Conservation (phyloP, 2,888 invertebrate genomes). For the Willowsia nigromaculata region DNA sequence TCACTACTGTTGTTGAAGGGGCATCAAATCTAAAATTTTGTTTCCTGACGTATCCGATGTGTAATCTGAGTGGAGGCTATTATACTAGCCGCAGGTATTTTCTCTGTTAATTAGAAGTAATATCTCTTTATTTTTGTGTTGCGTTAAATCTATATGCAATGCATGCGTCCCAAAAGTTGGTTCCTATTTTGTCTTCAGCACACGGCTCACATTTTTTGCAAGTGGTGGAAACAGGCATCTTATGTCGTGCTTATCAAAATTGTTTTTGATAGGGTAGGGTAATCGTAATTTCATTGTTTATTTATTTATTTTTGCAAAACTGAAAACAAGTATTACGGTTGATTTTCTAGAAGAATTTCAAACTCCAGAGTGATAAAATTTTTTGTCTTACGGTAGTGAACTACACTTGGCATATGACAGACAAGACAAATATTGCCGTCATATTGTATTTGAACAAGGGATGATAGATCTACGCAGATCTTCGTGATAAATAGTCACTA, state of each 20-base stretch:
- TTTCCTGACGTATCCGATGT: constrained; percentile 14
- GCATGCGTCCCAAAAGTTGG: background rate
- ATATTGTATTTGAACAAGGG: too few relatives aligned
- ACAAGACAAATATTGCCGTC: too few relatives aligned
- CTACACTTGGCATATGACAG: too few relatives aligned
- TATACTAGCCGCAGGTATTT: constrained; percentile 46
- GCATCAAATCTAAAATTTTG: background rate
- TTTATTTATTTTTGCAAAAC: background rate
- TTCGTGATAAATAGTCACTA: background rate
- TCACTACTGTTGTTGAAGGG: background rate
- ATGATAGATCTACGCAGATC: background rate
- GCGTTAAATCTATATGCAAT: background rate
- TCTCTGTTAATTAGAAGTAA: constrained; percentile 61
- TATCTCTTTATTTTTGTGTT: constrained; percentile 47
- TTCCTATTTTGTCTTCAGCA: background rate
- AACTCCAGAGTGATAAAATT: too few relatives aligned
- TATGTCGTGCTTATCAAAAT: background rate
- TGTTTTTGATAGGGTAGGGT: too few relatives aligned
- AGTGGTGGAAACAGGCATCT: background rate
- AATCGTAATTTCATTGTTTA: too few relatives aligned
- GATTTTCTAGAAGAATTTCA: too few relatives aligned
- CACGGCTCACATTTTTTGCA: constrained; percentile 12
- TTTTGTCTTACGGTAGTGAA: too few relatives aligned
- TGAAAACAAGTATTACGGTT: background rate
- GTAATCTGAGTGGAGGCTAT: constrained; percentile 43